Conservation (phyloP, 2,113 vertebrate species). For the Phylloscopus trochiloides region DNA sequence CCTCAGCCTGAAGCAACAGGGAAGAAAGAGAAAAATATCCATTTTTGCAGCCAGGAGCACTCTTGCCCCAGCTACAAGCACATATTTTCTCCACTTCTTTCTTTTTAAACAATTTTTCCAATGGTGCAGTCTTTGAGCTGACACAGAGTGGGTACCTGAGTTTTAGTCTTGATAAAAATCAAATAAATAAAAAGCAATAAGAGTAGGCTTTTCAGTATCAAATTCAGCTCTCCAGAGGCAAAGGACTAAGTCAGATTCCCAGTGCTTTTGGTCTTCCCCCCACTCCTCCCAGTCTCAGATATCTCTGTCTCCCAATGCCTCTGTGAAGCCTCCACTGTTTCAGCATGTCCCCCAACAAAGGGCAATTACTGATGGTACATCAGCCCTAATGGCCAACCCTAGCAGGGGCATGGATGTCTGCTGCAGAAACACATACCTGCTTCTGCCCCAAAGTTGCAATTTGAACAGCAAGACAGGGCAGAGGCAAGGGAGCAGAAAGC, state of each 20-base stretch:
- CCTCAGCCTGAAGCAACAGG: background rate
- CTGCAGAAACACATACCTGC: background rate
- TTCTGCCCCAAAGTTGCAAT: background rate
- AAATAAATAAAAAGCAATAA: background rate
- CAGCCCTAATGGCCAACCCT: background rate
- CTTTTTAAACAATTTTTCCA: background rate
- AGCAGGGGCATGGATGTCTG: rapidly evolving
- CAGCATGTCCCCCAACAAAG: background rate
- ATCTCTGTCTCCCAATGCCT: background rate
- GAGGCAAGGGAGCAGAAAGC: background rate
- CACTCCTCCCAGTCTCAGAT: background rate
- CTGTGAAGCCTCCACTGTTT: background rate
- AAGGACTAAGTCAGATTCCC: background rate
- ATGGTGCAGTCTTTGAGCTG: background rate
- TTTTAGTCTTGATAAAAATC: background rate
- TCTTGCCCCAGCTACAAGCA: background rate
- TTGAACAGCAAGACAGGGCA: background rate
- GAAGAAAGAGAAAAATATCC: background rate
- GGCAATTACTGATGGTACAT: background rate
- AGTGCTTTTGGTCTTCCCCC: background rate
- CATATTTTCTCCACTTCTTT: background rate
- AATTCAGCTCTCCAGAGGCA: background rate
- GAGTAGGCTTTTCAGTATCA: background rate
- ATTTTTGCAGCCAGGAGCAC: background rate
- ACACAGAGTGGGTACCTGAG: background rate